Evolutionary conservation across 1,140 invertebrate species (phyloP).

Genomic region (Diplogasteroides magnus): DNA sequence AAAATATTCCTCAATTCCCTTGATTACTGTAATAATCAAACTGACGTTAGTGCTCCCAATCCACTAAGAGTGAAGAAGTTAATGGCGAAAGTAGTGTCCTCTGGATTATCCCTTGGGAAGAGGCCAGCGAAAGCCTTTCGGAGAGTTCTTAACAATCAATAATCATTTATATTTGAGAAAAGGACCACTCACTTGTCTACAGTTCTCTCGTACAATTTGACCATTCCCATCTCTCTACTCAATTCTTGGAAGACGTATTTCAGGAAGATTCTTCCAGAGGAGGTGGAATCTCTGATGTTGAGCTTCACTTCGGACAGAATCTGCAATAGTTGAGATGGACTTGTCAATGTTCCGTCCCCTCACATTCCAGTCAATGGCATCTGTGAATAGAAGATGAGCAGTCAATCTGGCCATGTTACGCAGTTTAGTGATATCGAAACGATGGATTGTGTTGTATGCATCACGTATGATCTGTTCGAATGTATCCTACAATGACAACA

Average conservation of each 20-base stretch:
- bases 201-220: slow-evolving; percentile 79
- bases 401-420: slow-evolving; percentile 98
- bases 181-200: slow-evolving; percentile 69
- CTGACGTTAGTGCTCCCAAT: slow-evolving; percentile 78
- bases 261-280: slow-evolving; percentile 91
- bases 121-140: slow-evolving; percentile 80
- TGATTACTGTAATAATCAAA: neutral
- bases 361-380: slow-evolving; percentile 78
- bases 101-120: slow-evolving; percentile 89
- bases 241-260: slow-evolving; percentile 95
- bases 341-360: neutral
- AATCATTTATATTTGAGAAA: neutral
- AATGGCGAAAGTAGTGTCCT: slow-evolving; percentile 93
- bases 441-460: slow-evolving; percentile 81
- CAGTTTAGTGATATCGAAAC: slow-evolving; percentile 89
- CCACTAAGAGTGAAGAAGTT: slow-evolving; percentile 99
- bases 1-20: neutral
- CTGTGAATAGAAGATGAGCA: slow-evolving; percentile 88
- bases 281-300: slow-evolving; percentile 94
- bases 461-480: slow-evolving; percentile 93
- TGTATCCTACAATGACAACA: slow-evolving; percentile 64
- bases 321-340: slow-evolving; percentile 3
- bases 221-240: slow-evolving; percentile 87
- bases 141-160: slow-evolving; percentile 66
- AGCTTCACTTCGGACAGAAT: slow-evolving; percentile 77